Conservation (phyloP, 2,888 invertebrate genomes). For the Apamea monoglypha region DNA sequence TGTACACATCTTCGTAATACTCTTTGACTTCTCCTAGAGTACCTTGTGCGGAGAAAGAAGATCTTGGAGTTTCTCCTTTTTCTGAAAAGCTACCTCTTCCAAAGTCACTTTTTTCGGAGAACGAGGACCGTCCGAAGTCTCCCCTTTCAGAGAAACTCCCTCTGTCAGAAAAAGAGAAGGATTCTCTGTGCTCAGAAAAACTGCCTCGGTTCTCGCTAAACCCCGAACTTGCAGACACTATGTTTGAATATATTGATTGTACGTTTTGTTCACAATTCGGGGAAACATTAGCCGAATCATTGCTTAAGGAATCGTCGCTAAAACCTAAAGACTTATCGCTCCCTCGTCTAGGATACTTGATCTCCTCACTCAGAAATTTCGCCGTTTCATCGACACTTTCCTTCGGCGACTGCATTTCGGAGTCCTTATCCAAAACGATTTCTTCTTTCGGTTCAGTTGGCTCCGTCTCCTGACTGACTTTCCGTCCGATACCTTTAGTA, state of each 20-base stretch:
- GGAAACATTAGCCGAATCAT: conserved; percentile 90
- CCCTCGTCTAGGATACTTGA: conserved; percentile 91
- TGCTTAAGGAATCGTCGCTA: conserved; percentile 93
- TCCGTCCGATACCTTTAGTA: conserved; percentile 94
- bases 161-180: conserved; percentile 87
- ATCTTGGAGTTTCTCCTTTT: conserved; percentile 86
- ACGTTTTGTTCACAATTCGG: conserved; percentile 89
- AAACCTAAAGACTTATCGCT: conserved; percentile 93
- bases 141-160: conserved; percentile 88
- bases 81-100: conserved; percentile 86
- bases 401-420: conserved; percentile 84
- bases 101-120: conserved; percentile 90
- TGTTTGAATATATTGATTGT: conserved; percentile 87
- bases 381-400: conserved; percentile 76
- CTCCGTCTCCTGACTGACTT: conserved; percentile 92
- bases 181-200: conserved; percentile 87
- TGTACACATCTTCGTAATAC: conserved; percentile 83
- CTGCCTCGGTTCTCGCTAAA: conserved; percentile 90
- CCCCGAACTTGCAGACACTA: conserved; percentile 91
- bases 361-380: conserved; percentile 77
- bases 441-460: conserved; percentile 67
- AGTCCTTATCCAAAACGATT: conserved; percentile 70
- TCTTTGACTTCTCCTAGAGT: conserved; percentile 85
- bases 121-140: conserved; percentile 84
- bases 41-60: conserved; percentile 87